Evolutionary conservation across 2,797 vertebrate genomes (phyloP).

Genomic region (Epinephelus malabaricus): DNA sequence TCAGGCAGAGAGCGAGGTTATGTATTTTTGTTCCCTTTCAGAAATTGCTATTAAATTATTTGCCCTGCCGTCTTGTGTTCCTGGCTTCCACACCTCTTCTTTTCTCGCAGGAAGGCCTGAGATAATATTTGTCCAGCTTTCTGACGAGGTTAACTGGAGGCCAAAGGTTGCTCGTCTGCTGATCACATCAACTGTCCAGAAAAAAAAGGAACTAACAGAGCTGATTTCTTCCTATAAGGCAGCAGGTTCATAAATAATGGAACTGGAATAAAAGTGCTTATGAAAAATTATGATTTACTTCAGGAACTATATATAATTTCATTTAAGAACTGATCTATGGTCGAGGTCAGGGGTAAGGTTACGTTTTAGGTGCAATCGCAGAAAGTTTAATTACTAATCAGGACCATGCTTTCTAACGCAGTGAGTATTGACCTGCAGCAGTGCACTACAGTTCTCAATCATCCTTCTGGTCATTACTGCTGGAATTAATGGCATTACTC

Average conservation of each 20-base stretch:
- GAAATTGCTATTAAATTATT: constrained; percentile 28
- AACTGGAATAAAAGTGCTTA: constrained; percentile 1
- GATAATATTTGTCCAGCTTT: constrained; percentile 67
- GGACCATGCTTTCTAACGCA: constrained; percentile 58
- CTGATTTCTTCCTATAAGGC: not conserved
- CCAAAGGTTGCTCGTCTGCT: constrained; percentile 50
- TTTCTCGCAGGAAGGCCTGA: constrained; percentile 57
- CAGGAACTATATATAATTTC: constrained; percentile 35
- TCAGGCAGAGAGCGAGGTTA: constrained; percentile 38
- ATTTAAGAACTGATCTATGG: constrained; percentile 41
- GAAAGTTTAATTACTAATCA: constrained; percentile 64
- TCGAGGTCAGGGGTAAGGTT: constrained; percentile 66
- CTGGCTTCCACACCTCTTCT: not conserved
- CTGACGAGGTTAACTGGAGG: constrained; percentile 47
- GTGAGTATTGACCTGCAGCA: constrained; percentile 72
- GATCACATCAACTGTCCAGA: constrained; percentile 35
- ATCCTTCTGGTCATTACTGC: constrained; percentile 77
- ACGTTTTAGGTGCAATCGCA: constrained; percentile 50
- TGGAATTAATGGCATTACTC: constrained; percentile 83
- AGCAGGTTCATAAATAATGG: not conserved
- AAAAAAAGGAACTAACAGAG: not conserved
- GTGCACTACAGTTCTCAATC: constrained; percentile 75
- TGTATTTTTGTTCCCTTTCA: constrained; percentile 24
- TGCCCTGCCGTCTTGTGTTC: not conserved
- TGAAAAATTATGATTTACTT: constrained; percentile 47